phyloP scores from a whole-genome alignment of 2,113 vertebrate genomes.

The Orycteropus afer region DNA sequence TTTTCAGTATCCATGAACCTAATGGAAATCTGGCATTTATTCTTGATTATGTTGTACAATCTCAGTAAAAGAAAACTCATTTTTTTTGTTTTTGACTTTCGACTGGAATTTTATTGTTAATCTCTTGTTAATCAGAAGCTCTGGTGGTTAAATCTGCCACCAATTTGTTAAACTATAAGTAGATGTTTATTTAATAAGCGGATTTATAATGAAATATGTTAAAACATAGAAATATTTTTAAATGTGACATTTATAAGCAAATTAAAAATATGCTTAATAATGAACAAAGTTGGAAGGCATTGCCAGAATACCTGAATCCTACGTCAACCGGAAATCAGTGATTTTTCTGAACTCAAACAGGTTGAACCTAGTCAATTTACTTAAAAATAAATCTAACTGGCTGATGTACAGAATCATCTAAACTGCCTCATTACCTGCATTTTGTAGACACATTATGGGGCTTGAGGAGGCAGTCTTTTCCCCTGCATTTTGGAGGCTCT shows the following conservation, averaged over 20 bases:
- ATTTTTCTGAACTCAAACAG: background rate
- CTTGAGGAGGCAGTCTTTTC: background rate
- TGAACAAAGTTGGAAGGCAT: background rate
- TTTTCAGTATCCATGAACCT: background rate
- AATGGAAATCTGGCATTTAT: background rate
- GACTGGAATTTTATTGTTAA: background rate
- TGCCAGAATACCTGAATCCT: background rate
- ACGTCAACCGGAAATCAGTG: background rate
- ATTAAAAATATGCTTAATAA: background rate
- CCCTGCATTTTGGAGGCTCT: background rate
- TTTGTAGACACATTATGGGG: background rate
- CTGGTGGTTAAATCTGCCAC: background rate
- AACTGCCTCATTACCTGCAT: background rate
- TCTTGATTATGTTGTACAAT: background rate
- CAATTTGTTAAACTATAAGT: constrained; percentile 20
- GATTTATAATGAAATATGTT: constrained; percentile 14
- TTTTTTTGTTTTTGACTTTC: background rate
- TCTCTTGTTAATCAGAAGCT: constrained; percentile 8
- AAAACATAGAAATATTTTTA: background rate
- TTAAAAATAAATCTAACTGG: background rate
- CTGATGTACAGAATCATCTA: background rate
- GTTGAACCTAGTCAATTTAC: background rate
- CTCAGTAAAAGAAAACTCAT: background rate
- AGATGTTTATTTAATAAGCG: background rate
- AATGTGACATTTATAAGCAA: background rate